Conservation (phyloP, 92 coral and sea anemone genomes). For the Pocillopora grandis region DNA sequence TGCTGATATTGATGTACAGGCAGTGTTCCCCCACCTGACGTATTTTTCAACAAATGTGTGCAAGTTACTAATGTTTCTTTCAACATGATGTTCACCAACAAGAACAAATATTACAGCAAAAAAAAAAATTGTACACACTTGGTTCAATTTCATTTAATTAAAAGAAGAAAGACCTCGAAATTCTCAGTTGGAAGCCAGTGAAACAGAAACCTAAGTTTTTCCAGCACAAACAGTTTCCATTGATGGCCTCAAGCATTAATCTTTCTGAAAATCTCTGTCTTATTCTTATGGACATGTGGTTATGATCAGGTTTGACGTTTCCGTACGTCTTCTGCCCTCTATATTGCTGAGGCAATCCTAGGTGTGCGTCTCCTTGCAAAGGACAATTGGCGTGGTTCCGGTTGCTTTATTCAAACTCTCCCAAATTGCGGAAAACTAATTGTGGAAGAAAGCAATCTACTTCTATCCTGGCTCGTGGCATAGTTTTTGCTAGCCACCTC, state of each 20-base stretch:
- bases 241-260: neutral
- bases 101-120: too few species aligned
- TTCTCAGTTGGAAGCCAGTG: neutral
- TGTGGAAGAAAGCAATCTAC: neutral
- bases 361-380: neutral
- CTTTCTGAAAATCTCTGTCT: neutral
- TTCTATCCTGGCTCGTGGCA: too few species aligned
- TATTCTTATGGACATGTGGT: neutral
- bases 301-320: neutral
- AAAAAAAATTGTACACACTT: too few species aligned
- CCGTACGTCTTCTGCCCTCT: neutral
- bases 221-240: neutral
- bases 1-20: too few species aligned
- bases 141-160: too few species aligned
- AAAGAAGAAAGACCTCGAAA: too few species aligned
- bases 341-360: neutral
- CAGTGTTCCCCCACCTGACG: too few species aligned
- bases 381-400: constrained; percentile 10
- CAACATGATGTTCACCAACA: too few species aligned
- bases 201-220: neutral
- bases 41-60: too few species aligned
- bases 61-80: too few species aligned
- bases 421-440: neutral
- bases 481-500: too few species aligned
- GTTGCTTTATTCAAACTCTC: neutral